A percentile compares a stretch with the other conserved stretches of the same genome.
Conservation (phyloP, 2,888 invertebrate species). For the Zeuzera pyrina region DNA sequence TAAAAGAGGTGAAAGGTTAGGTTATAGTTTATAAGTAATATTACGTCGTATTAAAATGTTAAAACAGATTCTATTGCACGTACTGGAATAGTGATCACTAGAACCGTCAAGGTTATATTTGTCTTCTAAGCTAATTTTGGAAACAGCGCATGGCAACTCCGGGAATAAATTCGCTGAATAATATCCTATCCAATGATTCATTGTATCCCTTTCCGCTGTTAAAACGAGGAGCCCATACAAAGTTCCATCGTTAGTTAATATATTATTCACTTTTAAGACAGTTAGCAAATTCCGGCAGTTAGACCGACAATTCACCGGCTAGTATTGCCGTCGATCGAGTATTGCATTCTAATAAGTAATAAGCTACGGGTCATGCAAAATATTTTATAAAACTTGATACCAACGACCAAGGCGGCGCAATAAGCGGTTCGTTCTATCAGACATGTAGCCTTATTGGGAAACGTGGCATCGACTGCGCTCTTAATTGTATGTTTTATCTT, state of each 20-base stretch:
- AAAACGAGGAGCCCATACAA: not conserved
- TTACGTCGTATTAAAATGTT: no score
- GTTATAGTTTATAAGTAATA: no score
- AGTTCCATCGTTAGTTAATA: not conserved
- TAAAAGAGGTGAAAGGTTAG: no score
- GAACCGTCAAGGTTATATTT: no score
- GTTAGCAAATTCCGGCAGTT: constrained; percentile 35
- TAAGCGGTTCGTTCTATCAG: constrained; percentile 27
- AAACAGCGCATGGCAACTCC: no score
- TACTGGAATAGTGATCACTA: no score
- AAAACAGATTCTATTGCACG: no score
- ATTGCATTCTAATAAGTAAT: constrained; percentile 56
- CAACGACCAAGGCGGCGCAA: constrained; percentile 19
- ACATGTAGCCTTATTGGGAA: constrained; percentile 37
- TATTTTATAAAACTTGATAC: constrained; percentile 33
- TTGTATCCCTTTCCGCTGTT: constrained; percentile 8
- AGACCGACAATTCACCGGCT: constrained; percentile 45
- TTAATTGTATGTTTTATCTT: constrained; percentile 27
- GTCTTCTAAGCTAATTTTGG: no score
- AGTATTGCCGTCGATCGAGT: constrained; percentile 38
- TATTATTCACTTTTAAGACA: no score
- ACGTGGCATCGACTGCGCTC: constrained; percentile 30
- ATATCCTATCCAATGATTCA: constrained; percentile 9
- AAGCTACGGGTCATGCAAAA: constrained; percentile 35
- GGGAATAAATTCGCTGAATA: no score